A percentile compares a stretch with the other conserved stretches of the same genome.
phyloP scores from a whole-genome alignment of 35 echinoderm and acorn worm species.

The Apostichopus californicus region DNA sequence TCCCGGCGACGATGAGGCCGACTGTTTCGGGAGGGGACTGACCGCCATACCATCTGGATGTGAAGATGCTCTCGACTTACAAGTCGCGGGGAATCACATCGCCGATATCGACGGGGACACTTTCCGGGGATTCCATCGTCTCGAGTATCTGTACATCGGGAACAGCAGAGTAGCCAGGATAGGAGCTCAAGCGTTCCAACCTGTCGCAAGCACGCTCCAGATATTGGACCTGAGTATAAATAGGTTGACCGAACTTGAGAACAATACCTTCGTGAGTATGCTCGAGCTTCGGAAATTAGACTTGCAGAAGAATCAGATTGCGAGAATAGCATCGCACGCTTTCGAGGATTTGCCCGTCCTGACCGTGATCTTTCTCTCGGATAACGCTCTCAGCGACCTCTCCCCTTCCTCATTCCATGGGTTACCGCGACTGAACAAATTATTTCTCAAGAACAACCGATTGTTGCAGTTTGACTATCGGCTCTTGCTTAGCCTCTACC shows the following conservation, averaged over 20 bases:
- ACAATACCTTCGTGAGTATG: not conserved
- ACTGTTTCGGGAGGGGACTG: not conserved
- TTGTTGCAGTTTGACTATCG: not conserved
- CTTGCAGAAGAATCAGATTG: not conserved
- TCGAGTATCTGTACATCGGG: not conserved
- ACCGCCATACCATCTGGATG: not conserved
- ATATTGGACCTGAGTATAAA: not conserved
- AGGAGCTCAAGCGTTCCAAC: not conserved
- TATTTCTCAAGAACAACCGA: not conserved
- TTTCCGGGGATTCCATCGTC: not conserved
- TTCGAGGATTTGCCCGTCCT: not conserved
- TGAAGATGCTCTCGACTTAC: conserved; percentile 4
- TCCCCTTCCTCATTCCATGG: not conserved
- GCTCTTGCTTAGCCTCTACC: not conserved
- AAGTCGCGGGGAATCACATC: not conserved
- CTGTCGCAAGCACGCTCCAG: not conserved
- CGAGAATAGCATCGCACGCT: not conserved
- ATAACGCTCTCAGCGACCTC: not conserved
- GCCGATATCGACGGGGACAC: not conserved
- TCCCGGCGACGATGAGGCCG: not conserved
- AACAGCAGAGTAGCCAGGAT: not conserved
- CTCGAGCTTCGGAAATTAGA: not conserved
- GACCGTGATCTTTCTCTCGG: not conserved
- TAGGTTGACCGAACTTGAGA: not conserved
- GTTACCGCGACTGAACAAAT: not conserved